Evolutionary conservation across 2,797 vertebrate species (phyloP), one percentile per base, ranked within the genome.

Genomic region (Aotus griseimembra): DNA sequence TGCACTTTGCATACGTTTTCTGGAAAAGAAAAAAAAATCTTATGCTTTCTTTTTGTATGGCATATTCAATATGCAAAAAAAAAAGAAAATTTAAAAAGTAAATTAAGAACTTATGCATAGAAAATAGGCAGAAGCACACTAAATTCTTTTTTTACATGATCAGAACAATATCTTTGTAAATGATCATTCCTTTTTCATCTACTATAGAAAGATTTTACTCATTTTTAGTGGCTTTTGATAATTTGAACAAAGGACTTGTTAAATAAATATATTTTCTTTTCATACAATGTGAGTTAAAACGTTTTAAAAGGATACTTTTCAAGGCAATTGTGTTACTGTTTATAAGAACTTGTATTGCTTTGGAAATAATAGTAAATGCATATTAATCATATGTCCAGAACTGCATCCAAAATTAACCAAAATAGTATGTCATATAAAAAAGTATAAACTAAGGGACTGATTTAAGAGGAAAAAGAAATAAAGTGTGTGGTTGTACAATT

Each of bases 181-280:
- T 76, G 67, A 30, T 46, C n/a, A 80, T 86, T 93, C 26, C 36
- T 52, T 94, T 96, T 73, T 58, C 44, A 76, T 77, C 33, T 92
- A 11, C 46, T 77, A 30, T 41, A 64, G 73, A 41, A 96, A 96
- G 26, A 36, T 80, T 79, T 86, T 55, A 26, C 61, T 88, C 46
- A 83, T 88, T 52, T 41, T 41, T 86, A 48, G 22, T 95, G 58
- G n/a, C 67, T 90, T 97, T 94, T 86, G 58, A 97, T 88, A 93
- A 94, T 94, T 97, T 80, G 92, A 81, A 90, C 92, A 95, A 94
- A 92, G 39, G 36, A 28, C 22, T 72, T 39, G 1, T 83, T 83
- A 90, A 80, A 22, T 90, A 76, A 96, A 89, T 95, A 41, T 7
- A 76, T 64, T 73, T 55, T 41, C 73, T 90, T 92, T 94, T 83